Percentiles rank a stretch among this genome's conserved stretches.
Conservation (phyloP, 2,888 invertebrate genomes). For the Coleophora deauratella region DNA sequence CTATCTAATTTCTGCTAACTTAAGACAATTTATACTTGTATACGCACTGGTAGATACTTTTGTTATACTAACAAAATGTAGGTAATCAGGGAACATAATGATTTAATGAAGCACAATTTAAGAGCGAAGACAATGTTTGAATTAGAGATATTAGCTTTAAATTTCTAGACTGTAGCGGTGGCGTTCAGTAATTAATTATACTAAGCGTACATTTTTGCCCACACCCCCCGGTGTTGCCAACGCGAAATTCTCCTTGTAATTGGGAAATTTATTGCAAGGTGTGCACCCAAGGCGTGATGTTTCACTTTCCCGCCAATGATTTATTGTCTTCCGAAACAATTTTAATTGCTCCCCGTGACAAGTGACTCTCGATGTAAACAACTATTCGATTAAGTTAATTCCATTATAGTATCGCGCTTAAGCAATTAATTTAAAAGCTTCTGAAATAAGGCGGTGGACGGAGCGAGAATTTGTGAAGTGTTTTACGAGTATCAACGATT, state of each 20-base stretch:
- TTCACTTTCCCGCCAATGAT: slow-evolving; percentile 71
- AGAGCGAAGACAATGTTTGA: too few relatives aligned
- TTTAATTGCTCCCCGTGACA: slow-evolving; percentile 72
- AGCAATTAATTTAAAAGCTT: slow-evolving; percentile 63
- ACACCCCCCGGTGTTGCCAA: slow-evolving; percentile 46
- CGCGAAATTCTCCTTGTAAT: slow-evolving; percentile 61
- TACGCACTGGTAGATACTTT: too few relatives aligned
- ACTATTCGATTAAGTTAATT: slow-evolving; percentile 74
- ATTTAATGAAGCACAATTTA: too few relatives aligned
- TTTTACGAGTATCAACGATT: too few relatives aligned
- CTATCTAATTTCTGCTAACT: too few relatives aligned
- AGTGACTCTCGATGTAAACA: slow-evolving; percentile 53
- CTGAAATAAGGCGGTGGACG: slow-evolving; percentile 23
- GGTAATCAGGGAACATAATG: too few relatives aligned
- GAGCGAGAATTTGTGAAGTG: slow-evolving; percentile 13
- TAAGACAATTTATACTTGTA: too few relatives aligned
- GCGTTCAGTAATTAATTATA: slow-evolving; percentile 49
- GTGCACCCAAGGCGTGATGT: slow-evolving; percentile 59
- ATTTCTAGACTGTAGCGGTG: slow-evolving; percentile 2
- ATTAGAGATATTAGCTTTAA: not conserved
- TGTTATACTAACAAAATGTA: too few relatives aligned
- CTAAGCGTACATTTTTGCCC: slow-evolving; percentile 52
- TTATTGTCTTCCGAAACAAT: slow-evolving; percentile 69
- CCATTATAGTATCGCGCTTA: slow-evolving; percentile 48
- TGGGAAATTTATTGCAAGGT: slow-evolving; percentile 72